Conservation (phyloP, 2,797 vertebrate species). For the Craterocephalus amniculus region DNA sequence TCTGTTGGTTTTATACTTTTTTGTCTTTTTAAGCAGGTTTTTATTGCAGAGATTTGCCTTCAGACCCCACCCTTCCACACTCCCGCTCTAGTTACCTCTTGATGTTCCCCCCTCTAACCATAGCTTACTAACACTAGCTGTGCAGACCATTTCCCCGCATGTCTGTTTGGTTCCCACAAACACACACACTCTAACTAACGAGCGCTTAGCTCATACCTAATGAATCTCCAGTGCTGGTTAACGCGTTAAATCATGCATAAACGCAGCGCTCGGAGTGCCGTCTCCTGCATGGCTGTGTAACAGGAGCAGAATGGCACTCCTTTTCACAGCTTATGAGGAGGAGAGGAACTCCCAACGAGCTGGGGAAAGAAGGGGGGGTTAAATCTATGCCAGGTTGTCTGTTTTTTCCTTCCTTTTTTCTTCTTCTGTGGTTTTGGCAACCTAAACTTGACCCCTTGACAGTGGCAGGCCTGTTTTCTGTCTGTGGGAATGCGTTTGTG, state of each 20-base stretch:
- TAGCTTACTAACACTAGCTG: constrained; percentile 52
- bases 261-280: constrained; percentile 62
- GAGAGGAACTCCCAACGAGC: constrained; percentile 32
- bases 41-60: constrained; percentile 72
- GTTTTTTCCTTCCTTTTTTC: constrained; percentile 9
- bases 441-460: constrained; percentile 65
- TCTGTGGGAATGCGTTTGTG: constrained; percentile 51
- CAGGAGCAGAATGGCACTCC: constrained; percentile 70
- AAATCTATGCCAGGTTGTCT: constrained; percentile 32
- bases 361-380: constrained; percentile 36
- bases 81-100: constrained; percentile 32
- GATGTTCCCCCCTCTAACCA: constrained; percentile 32
- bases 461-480: constrained; percentile 36
- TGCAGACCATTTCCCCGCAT: constrained; percentile 64
- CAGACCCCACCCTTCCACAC: constrained; percentile 65
- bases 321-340: constrained; percentile 51
- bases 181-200: constrained; percentile 63
- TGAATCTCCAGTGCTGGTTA: constrained; percentile 60
- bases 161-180: constrained; percentile 73
- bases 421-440: constrained; percentile 17
- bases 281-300: constrained; percentile 65
- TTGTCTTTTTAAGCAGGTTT: constrained; percentile 94
- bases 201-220: constrained; percentile 39
- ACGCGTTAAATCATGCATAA: constrained; percentile 85
- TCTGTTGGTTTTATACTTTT: constrained; percentile 55